phyloP scores from a whole-genome alignment of 2,113 vertebrate species.

The Eupsittula cactorum region DNA sequence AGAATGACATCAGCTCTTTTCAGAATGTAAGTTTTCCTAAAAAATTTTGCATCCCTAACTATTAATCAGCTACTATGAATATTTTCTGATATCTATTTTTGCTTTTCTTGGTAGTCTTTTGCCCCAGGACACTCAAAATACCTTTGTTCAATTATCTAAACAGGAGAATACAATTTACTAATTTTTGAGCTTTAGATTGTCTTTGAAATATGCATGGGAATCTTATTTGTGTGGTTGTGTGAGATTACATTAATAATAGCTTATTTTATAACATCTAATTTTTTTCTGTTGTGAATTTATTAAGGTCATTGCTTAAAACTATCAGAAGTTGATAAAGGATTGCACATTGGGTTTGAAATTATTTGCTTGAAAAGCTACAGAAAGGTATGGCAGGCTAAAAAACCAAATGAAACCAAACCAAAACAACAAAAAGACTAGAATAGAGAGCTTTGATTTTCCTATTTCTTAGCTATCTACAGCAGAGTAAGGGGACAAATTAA shows the following conservation, averaged over 20 bases:
- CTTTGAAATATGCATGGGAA: not conserved
- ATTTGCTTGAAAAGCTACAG: not conserved
- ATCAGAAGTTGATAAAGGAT: not conserved
- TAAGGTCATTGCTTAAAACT: not conserved
- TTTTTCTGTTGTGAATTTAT: not conserved
- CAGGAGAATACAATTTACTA: not conserved
- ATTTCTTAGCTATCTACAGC: not conserved
- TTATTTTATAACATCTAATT: not conserved
- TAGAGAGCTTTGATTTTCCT: not conserved
- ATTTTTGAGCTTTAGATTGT: not conserved
- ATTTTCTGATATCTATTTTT: not conserved
- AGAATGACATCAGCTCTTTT: not conserved
- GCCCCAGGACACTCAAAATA: not conserved
- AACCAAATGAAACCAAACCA: rapidly evolving
- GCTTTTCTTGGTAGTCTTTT: not conserved
- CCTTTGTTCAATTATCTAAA: not conserved
- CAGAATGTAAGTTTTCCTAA: not conserved
- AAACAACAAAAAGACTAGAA: not conserved
- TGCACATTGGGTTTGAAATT: not conserved
- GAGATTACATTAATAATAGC: not conserved
- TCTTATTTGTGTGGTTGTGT: not conserved
- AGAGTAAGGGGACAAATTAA: not conserved
- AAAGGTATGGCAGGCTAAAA: not conserved
- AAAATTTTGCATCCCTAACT: not conserved
- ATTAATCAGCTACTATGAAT: not conserved